Percentiles rank a stretch among this genome's conserved stretches.
phyloP scores from a whole-genome alignment of 1,140 invertebrate species.

The Lethocerus indicus region DNA sequence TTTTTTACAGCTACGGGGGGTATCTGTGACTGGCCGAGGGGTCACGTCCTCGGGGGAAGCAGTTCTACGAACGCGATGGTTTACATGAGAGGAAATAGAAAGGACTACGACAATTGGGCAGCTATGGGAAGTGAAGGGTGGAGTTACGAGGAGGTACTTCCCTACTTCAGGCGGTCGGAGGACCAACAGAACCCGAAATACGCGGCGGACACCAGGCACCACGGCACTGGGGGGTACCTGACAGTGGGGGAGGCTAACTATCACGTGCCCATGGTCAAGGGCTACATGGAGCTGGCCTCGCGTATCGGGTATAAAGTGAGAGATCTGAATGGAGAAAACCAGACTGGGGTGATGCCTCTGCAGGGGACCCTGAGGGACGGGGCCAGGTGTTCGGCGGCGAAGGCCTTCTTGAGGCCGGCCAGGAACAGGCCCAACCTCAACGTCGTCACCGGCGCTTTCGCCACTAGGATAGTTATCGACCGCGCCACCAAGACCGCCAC shows the following conservation, averaged over 20 bases:
- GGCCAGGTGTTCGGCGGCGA: slow-evolving; percentile 69
- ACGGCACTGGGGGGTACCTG: slow-evolving; percentile 53
- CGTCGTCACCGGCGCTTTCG: slow-evolving; percentile 39
- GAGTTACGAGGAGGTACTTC: slow-evolving; percentile 31
- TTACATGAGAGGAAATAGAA: slow-evolving; percentile 36
- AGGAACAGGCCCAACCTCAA: slow-evolving; percentile 42
- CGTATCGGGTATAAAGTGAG: slow-evolving; percentile 74
- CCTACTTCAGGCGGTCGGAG: slow-evolving; percentile 39
- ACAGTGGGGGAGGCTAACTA: slow-evolving; percentile 46
- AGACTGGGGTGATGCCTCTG: slow-evolving; percentile 61
- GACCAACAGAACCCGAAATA: slow-evolving; percentile 28
- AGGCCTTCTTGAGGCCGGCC: slow-evolving; percentile 57
- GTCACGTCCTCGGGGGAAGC: slow-evolving; percentile 40
- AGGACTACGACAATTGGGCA: slow-evolving; percentile 41
- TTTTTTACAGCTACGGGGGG: slow-evolving; percentile 1
- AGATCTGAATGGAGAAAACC: slow-evolving; percentile 56
- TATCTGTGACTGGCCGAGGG: slow-evolving; percentile 14
- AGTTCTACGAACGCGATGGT: slow-evolving; percentile 43
- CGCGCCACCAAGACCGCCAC: slow-evolving; percentile 42
- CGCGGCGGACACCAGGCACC: slow-evolving; percentile 33
- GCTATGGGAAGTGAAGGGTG: slow-evolving; percentile 25
- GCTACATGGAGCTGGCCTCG: slow-evolving; percentile 52
- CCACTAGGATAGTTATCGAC: slow-evolving; percentile 48
- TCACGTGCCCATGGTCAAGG: slow-evolving; percentile 28
- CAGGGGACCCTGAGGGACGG: slow-evolving; percentile 64